Conservation (phyloP, 2,888 invertebrate species). For the Lasioglossum zephyrum region DNA sequence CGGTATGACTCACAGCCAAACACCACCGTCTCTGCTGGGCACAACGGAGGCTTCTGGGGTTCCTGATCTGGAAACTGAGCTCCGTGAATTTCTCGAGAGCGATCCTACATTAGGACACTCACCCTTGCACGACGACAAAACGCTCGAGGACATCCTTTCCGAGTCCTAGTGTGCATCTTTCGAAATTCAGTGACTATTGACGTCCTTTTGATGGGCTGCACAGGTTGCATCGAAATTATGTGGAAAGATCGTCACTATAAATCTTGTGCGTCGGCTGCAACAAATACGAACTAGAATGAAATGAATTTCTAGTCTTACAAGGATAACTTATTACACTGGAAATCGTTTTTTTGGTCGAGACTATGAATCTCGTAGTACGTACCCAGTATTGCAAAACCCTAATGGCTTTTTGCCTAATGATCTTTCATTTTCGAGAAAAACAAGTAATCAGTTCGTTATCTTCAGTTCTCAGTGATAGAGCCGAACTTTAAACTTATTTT, state of each 20-base stretch:
- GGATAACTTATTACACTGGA: too few species aligned
- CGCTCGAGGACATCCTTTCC: slow-evolving; percentile 82
- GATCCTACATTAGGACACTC: slow-evolving; percentile 87
- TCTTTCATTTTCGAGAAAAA: too few species aligned
- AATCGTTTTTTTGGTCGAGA: too few species aligned
- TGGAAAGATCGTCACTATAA: neutral
- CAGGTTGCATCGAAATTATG: neutral
- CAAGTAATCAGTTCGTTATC: too few species aligned
- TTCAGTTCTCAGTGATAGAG: too few species aligned
- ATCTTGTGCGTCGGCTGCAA: neutral
- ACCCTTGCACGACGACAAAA: slow-evolving; percentile 83
- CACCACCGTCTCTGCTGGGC: slow-evolving; percentile 71
- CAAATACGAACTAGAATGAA: too few species aligned
- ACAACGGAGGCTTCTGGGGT: slow-evolving; percentile 81
- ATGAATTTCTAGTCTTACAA: neutral
- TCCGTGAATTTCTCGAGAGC: slow-evolving; percentile 90
- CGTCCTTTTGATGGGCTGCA: neutral
- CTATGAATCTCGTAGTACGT: too few species aligned
- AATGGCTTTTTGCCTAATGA: neutral
- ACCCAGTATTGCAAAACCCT: neutral
- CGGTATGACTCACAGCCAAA: slow-evolving; percentile 75
- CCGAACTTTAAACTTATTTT: too few species aligned
- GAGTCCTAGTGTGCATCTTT: slow-evolving; percentile 77
- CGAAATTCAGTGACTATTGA: slow-evolving; percentile 1
- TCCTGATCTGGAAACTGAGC: slow-evolving; percentile 88